Evolutionary conservation across 2,797 vertebrate genomes (phyloP).

Genomic region (Hemitrygon akajei): DNA sequence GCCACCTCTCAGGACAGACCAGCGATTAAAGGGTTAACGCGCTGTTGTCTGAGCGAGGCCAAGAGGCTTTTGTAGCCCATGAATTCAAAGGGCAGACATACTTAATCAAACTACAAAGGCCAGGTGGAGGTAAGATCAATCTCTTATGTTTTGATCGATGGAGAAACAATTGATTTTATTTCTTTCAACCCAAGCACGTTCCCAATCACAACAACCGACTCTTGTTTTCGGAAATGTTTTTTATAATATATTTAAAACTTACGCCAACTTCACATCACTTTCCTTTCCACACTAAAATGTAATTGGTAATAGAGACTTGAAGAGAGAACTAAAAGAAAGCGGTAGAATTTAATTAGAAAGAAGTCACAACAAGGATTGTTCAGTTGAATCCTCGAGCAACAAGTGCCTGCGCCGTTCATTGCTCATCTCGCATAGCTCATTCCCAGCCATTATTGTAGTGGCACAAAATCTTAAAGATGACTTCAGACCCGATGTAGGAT

Average conservation of each 20-base stretch:
- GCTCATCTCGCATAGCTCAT: not conserved
- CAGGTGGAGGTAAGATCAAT: constrained; percentile 37
- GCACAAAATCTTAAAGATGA: not conserved
- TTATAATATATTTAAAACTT: too few species aligned
- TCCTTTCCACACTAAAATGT: not conserved
- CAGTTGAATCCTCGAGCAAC: not conserved
- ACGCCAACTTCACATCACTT: not conserved
- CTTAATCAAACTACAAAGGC: constrained; percentile 37
- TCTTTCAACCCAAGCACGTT: constrained; percentile 17
- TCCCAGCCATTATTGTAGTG: not conserved
- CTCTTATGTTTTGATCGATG: constrained; percentile 34
- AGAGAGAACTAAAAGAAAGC: not conserved
- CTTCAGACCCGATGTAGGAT: not conserved
- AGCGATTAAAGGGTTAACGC: constrained; percentile 34
- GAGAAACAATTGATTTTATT: constrained; percentile 27
- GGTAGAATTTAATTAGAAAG: not conserved
- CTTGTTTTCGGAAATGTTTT: not conserved
- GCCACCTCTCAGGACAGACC: not conserved
- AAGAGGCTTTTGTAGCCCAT: constrained; percentile 10
- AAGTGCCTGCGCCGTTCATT: not conserved
- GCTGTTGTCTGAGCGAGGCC: constrained; percentile 14
- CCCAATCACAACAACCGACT: not conserved
- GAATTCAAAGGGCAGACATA: constrained; percentile 36
- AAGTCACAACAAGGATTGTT: too few species aligned
- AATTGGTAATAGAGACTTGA: not conserved